Evolutionary conservation across 2,113 vertebrate genomes (phyloP), one percentile per base, ranked within the genome.

Genomic region (Notarius lentiginosus): DNA sequence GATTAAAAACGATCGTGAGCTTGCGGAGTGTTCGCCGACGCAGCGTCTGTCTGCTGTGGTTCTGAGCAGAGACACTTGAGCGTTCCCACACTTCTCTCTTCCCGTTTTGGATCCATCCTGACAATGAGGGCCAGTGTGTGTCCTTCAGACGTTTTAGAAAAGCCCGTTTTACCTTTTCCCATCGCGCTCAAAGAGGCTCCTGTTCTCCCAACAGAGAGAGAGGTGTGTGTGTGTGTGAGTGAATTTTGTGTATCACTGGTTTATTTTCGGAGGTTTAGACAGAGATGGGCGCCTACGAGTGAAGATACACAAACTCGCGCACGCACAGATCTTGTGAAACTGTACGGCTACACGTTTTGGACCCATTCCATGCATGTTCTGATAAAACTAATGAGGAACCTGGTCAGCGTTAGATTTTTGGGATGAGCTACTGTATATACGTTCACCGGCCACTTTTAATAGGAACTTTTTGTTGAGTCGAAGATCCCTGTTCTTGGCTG

Each of bases 51-150:
- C 30, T 30, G 30, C 65, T 58, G 82, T 58, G 86, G 61, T 27
- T 63, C 88, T 72, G n/a, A n/a, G 79, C 56, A 82, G 34, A 88
- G 91, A 84, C 88, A 84, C 83, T 86, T 30, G 49, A 68, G 86
- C 87, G 84, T 91, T 93, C 91, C 91, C 91, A 91, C 92, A 91
- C 87, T 91, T 91, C 92, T 91, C 90, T 80, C 89, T 90, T 90
- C 87, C 85, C 85, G 70, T 30, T 82, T 47, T 60, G 80, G 79
- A 88, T 79, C 63, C 2, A 15, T 63, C 49, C 73, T 89, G 88
- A 93, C 92, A 93, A 92, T 93, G 90, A 89, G 79, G 79, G 56
- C 84, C 87, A 91, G 91, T 92, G 91, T 91, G 86, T 90, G 88
- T 88, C 68, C 84, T 53, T 47, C 61, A 75, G 79, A 82, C 76